These are phyloP conservation scores for Thelaira solivaga DNA, from an alignment of 2,888 invertebrate species.

Conservation along the genomic window DNA sequence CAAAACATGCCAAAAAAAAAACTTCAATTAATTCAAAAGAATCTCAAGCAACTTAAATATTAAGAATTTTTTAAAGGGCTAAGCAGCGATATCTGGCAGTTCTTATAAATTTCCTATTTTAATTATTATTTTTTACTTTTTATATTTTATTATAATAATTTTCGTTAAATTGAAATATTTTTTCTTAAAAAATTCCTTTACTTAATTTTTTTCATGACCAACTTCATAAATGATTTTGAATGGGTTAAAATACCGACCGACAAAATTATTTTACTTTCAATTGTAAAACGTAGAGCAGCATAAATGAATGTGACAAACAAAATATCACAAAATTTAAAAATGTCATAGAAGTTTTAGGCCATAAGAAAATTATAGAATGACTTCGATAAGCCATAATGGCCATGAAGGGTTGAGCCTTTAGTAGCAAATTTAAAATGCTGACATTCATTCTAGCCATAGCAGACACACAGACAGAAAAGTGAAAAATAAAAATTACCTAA, in stretches of 20 bases:
- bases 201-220: no score
- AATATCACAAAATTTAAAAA: not conserved
- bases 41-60: no score
- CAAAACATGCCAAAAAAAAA: no score
- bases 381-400: slow-evolving; percentile 50
- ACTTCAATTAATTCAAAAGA: no score
- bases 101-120: no score
- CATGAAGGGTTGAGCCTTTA: slow-evolving; percentile 43
- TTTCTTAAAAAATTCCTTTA: no score
- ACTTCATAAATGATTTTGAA: not conserved
- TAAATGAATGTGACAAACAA: not conserved
- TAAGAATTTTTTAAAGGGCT: no score
- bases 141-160: no score
- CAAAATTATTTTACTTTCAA: slow-evolving; percentile 25
- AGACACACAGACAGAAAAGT: not conserved
- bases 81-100: no score
- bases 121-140: no score
- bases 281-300: not conserved
- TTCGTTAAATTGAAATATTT: no score
- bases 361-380: slow-evolving; percentile 48
- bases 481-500: not conserved
- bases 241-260: slow-evolving; percentile 15
- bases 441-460: slow-evolving; percentile 13
- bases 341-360: slow-evolving; percentile 26
- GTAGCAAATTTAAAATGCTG: slow-evolving; percentile 44